These are phyloP conservation scores for Idaea straminata DNA, from an alignment of 2,888 invertebrate species.

Conservation along the genomic window DNA sequence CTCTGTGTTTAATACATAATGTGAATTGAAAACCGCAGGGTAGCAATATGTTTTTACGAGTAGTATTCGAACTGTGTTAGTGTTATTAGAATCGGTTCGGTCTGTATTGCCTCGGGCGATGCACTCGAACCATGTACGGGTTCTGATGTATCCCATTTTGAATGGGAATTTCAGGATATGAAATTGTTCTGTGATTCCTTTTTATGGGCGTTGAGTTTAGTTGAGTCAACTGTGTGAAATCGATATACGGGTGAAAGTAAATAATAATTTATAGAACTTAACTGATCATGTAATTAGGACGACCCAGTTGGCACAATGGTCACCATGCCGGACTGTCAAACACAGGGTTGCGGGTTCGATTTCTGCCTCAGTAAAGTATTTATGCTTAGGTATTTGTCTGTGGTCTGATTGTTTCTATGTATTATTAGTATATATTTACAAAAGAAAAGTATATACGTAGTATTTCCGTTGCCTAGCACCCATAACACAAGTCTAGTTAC, in stretches of 20 bases:
- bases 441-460: too few species aligned
- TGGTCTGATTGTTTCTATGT: too few species aligned
- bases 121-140: slow-evolving; percentile 32
- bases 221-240: neutral
- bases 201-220: neutral
- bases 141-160: neutral
- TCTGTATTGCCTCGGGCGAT: slow-evolving; percentile 43
- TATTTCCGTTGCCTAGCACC: too few species aligned
- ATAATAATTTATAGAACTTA: too few species aligned
- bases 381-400: too few species aligned
- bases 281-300: too few species aligned
- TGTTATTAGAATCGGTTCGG: slow-evolving; percentile 59
- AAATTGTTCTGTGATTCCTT: neutral
- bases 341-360: too few species aligned
- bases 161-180: neutral
- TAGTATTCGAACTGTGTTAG: slow-evolving; percentile 44
- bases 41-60: slow-evolving; percentile 68
- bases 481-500: too few species aligned
- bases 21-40: slow-evolving; percentile 48
- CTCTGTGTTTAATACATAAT: slow-evolving; percentile 17
- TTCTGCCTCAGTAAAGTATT: too few species aligned
- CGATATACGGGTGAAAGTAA: neutral
- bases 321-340: too few species aligned
- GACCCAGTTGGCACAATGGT: too few species aligned
- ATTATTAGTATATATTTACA: too few species aligned